phyloP scores from a whole-genome alignment of 1,140 invertebrate genomes.

The Ips nitidus region DNA sequence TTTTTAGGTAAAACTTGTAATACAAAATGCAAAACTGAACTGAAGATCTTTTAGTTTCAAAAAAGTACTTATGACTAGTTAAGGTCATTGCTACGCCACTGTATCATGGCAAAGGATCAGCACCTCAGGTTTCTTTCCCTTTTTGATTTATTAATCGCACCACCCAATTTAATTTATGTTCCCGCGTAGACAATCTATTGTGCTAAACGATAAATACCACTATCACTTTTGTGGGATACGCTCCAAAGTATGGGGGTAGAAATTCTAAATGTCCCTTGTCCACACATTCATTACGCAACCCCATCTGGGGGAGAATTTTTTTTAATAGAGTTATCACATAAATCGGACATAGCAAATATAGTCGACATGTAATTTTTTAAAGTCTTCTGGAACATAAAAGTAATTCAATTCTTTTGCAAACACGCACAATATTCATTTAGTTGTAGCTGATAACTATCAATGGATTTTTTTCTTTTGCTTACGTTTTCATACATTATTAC shows the following conservation, averaged over 20 bases:
- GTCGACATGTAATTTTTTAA: neutral
- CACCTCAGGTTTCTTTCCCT: slow-evolving; percentile 1
- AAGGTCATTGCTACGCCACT: neutral
- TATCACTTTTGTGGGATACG: neutral
- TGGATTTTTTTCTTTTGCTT: neutral
- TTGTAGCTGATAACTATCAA: neutral
- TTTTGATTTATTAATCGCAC: slow-evolving; percentile 1
- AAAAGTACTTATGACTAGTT: slow-evolving; percentile 4
- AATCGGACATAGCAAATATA: neutral
- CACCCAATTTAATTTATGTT: slow-evolving; percentile 4
- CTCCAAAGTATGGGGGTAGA: neutral
- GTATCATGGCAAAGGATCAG: neutral
- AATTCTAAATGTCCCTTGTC: too few relatives aligned
- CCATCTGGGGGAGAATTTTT: too few relatives aligned
- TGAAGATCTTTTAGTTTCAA: neutral
- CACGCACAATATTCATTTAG: slow-evolving; percentile 5
- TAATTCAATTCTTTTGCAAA: neutral
- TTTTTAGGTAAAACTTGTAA: too few relatives aligned
- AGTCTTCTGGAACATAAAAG: neutral
- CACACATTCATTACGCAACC: too few relatives aligned
- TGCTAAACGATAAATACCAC: slow-evolving; percentile 3
- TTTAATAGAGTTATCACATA: too few relatives aligned
- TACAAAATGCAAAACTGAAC: too few relatives aligned
- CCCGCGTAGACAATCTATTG: neutral
- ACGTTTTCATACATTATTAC: too few relatives aligned